Conservation (phyloP, 2,113 vertebrate species). For the Hydrochoerus hydrochaeris region DNA sequence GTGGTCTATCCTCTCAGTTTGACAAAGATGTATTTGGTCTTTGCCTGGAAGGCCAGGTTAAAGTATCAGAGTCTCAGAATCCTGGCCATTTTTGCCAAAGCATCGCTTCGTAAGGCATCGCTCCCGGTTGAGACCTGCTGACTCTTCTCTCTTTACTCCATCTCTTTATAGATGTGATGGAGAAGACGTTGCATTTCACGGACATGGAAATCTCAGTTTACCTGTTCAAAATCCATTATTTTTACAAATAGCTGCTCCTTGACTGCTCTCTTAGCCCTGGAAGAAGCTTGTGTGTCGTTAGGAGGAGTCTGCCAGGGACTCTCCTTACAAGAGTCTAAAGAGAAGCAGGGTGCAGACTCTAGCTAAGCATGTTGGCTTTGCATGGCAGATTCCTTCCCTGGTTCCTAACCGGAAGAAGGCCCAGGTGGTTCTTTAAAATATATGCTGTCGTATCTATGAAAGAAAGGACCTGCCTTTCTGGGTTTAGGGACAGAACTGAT, state of each 20-base stretch:
- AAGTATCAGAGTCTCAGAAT: not conserved
- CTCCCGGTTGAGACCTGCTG: not conserved
- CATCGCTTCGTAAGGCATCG: rapidly evolving
- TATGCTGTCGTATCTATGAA: not conserved
- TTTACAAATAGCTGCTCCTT: not conserved
- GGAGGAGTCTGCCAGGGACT: not conserved
- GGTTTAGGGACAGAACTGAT: not conserved
- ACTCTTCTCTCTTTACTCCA: not conserved
- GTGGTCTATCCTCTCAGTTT: not conserved
- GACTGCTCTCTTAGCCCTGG: not conserved
- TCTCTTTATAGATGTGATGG: not conserved
- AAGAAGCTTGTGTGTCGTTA: not conserved
- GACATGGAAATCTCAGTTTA: not conserved
- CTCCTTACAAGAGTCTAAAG: not conserved
- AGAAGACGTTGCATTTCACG: not conserved
- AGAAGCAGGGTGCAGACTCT: not conserved
- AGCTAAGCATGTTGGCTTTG: not conserved
- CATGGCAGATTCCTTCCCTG: not conserved
- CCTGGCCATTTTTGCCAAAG: not conserved
- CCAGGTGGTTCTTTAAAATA: not conserved
- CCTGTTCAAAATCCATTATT: no score
- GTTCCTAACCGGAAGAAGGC: not conserved
- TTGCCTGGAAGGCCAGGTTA: not conserved
- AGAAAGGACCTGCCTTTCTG: not conserved
- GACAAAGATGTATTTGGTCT: not conserved